These are phyloP conservation scores for Greenwoodochromis staneri DNA, from an alignment of 2,113 vertebrate species.

Conservation along the genomic window DNA sequence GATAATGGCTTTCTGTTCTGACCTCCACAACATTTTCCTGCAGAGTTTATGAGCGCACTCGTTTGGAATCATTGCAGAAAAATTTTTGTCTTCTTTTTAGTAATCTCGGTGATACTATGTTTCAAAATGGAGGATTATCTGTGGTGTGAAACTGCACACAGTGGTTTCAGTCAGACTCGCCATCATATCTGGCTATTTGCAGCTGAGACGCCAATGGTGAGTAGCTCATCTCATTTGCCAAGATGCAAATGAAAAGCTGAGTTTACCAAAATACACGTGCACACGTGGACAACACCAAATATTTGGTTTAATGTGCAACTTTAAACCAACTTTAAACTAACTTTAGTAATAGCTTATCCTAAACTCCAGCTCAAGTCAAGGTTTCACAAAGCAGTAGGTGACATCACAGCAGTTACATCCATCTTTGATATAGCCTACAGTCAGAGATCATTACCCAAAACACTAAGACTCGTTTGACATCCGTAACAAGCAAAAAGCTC, in stretches of 20 bases:
- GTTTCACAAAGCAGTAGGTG: not conserved
- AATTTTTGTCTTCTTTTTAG: fast-evolving
- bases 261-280: not conserved
- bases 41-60: not conserved
- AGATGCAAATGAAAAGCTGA: not conserved
- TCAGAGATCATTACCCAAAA: not conserved
- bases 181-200: not conserved
- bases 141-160: not conserved
- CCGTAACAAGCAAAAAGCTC: not conserved
- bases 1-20: not conserved
- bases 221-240: not conserved
- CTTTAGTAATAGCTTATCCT: not conserved
- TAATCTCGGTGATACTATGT: not conserved
- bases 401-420: not conserved
- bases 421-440: not conserved
- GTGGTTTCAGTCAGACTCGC: not conserved
- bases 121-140: not conserved
- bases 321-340: too few species aligned
- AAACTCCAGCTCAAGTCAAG: not conserved
- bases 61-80: not conserved
- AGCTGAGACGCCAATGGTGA: not conserved
- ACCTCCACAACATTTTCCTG: not conserved
- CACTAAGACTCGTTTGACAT: not conserved
- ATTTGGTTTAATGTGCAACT: not conserved
- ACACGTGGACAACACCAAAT: not conserved